Conservation (phyloP, 2,113 vertebrate genomes). For the Spermophilus dauricus region DNA sequence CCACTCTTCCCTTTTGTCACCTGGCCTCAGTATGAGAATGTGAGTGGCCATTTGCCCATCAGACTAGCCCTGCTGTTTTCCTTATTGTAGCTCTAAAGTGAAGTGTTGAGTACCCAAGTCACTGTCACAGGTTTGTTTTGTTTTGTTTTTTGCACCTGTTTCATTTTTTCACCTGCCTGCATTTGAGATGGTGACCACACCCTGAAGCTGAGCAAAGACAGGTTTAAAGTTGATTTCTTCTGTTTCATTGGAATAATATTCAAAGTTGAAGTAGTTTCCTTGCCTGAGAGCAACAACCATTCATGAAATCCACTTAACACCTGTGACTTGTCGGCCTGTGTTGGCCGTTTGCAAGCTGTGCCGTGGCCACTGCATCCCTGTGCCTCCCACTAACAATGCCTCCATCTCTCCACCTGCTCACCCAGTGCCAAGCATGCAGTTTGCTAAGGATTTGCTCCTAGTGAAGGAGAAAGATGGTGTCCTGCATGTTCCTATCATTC, state of each 20-base stretch:
- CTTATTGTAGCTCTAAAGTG: neutral
- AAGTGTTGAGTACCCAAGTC: neutral
- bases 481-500: constrained; percentile 92
- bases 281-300: neutral
- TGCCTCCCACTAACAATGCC: neutral
- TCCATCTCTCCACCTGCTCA: neutral
- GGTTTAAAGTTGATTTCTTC: neutral
- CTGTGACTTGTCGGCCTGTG: neutral
- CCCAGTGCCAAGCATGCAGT: constrained; percentile 98
- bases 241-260: neutral
- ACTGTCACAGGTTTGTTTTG: neutral
- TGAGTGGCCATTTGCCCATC: neutral
- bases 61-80: neutral
- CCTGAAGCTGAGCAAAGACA: neutral
- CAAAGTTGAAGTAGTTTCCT: neutral
- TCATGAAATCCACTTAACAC: neutral
- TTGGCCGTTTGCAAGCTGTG: neutral
- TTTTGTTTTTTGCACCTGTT: neutral
- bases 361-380: neutral
- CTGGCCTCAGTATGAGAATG: too few species aligned
- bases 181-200: neutral
- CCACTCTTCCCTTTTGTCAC: neutral
- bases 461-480: constrained; percentile 93
- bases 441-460: constrained; percentile 91
- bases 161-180: neutral